Percentiles rank a stretch among this genome's conserved stretches.
Evolutionary conservation across 2,113 vertebrate species (phyloP).

Genomic region (Tragelaphus scriptus): DNA sequence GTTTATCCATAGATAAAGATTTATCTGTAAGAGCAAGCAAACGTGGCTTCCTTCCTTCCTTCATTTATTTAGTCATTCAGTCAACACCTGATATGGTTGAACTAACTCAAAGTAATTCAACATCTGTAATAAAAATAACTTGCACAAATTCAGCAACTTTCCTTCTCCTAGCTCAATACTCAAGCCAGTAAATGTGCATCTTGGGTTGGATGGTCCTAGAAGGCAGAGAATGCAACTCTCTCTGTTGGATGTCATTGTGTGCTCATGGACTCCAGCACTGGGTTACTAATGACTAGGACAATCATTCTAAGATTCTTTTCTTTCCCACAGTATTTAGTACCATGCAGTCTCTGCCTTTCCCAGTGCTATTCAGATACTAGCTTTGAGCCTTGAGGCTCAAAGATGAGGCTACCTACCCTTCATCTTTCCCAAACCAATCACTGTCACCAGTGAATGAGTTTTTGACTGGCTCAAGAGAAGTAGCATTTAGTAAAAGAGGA

Average conservation of each 20-base stretch:
- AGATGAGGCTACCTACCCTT: neutral
- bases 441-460: neutral
- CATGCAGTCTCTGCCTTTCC: neutral
- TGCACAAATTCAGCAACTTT: neutral
- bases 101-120: neutral
- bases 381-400: neutral
- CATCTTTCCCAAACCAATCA: neutral
- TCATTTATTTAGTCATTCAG: neutral
- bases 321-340: neutral
- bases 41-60: neutral
- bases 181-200: neutral
- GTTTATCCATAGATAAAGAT: slow-evolving; percentile 8
- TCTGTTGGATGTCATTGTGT: neutral
- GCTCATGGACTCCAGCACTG: neutral
- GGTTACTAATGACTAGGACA: neutral
- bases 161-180: neutral
- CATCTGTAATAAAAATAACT: neutral
- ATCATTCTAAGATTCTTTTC: neutral
- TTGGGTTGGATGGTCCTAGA: neutral
- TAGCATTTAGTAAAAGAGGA: neutral
- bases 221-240: neutral
- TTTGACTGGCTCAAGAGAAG: neutral
- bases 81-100: neutral
- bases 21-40: neutral
- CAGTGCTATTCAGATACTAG: neutral